Percentiles rank a stretch among this genome's conserved stretches.
phyloP scores from a whole-genome alignment of 2,113 vertebrate species.

The Amphilophus citrinellus region DNA sequence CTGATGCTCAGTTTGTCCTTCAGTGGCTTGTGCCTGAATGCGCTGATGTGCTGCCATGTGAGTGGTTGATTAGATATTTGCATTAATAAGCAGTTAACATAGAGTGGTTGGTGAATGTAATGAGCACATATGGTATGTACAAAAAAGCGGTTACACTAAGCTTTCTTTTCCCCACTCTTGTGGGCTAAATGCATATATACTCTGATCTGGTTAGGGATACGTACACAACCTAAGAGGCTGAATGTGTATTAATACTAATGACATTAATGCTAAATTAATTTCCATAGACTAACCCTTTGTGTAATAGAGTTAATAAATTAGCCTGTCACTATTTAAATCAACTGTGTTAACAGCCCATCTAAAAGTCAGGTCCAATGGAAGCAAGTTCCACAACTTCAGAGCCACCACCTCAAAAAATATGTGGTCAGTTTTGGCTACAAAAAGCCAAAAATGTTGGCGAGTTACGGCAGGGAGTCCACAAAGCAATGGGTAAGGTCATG shows the following conservation, averaged over 20 bases:
- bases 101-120: not conserved
- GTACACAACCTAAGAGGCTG: not conserved
- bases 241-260: not conserved
- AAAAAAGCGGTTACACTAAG: not conserved
- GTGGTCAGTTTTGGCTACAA: not conserved
- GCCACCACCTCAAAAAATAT: too few relatives aligned
- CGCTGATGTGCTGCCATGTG: not conserved
- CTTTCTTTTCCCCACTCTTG: not conserved
- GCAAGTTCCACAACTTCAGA: too few relatives aligned
- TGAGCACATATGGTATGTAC: not conserved
- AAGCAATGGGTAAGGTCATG: not conserved
- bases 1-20: not conserved
- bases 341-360: not conserved
- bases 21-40: not conserved
- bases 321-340: not conserved
- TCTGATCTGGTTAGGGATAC: not conserved
- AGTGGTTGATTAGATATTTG: not conserved
- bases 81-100: not conserved
- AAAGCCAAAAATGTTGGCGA: not conserved
- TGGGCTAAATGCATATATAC: not conserved
- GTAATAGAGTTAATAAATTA: not conserved
- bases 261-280: not conserved
- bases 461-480: not conserved
- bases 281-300: not conserved
- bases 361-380: too few relatives aligned